Conservation (phyloP, 2,797 vertebrate genomes). For the Urocyon cinereoargenteus region DNA sequence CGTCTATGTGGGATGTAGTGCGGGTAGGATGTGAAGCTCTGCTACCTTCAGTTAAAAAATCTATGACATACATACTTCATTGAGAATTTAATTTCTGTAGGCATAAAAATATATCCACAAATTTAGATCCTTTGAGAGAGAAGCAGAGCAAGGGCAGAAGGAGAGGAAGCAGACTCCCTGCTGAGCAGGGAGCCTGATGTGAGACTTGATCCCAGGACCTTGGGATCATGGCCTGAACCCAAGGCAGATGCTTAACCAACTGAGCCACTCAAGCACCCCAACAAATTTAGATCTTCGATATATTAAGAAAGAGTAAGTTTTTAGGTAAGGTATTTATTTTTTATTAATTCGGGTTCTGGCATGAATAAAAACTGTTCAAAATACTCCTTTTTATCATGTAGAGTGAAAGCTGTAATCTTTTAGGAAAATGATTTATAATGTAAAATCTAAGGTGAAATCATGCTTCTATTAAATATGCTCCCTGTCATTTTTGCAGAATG, state of each 20-base stretch:
- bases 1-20: background rate
- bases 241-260: too few species aligned
- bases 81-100: conserved; percentile 52
- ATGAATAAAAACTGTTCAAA: background rate
- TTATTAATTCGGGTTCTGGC: background rate
- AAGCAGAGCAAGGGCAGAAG: too few species aligned
- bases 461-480: background rate
- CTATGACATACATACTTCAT: background rate
- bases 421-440: background rate
- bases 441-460: background rate
- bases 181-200: too few species aligned
- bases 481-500: background rate
- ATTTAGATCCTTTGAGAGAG: background rate
- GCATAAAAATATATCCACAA: background rate
- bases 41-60: background rate
- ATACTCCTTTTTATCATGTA: background rate
- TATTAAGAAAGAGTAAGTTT: background rate
- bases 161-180: too few species aligned
- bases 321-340: background rate
- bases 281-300: background rate
- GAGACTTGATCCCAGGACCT: too few species aligned
- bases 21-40: background rate
- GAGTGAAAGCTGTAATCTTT: background rate
- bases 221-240: too few species aligned
- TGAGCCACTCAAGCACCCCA: too few species aligned